A percentile compares a stretch with the other conserved stretches of the same genome.
phyloP scores from a whole-genome alignment of 1,140 invertebrate genomes.

The Homalodisca vitripennis region DNA sequence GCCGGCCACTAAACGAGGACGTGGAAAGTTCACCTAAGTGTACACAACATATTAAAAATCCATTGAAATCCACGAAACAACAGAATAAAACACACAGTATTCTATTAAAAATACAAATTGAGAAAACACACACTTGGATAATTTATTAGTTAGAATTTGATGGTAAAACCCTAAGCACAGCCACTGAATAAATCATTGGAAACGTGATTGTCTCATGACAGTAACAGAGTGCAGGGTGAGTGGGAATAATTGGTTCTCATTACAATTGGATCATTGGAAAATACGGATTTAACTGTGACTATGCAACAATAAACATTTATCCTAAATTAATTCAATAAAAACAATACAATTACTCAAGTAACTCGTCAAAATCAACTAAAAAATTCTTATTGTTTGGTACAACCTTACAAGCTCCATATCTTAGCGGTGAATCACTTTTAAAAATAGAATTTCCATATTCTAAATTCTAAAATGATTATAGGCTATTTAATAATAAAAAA shows the following conservation, averaged over 20 bases:
- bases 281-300: neutral
- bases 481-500: too few species aligned
- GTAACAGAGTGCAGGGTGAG: conserved; percentile 3
- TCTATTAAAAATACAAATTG: conserved; percentile 23
- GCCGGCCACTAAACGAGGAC: too few species aligned
- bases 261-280: neutral
- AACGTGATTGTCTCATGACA: conserved; percentile 30
- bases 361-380: too few species aligned
- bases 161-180: conserved; percentile 30
- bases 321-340: too few species aligned
- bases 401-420: too few species aligned
- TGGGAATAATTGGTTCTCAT: neutral
- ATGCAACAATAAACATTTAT: too few species aligned
- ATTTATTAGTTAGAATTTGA: conserved; percentile 22
- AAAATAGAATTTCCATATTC: too few species aligned
- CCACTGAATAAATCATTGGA: conserved; percentile 28
- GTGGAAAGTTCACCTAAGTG: too few species aligned
- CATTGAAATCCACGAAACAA: conserved; percentile 6
- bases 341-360: too few species aligned
- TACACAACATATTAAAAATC: neutral
- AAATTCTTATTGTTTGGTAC: too few species aligned
- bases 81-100: conserved; percentile 10
- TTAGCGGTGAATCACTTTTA: too few species aligned
- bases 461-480: too few species aligned
- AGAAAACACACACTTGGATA: conserved; percentile 14